Evolutionary conservation across 23 tunicate species (phyloP).

Genomic region (Diplosoma virens): DNA sequence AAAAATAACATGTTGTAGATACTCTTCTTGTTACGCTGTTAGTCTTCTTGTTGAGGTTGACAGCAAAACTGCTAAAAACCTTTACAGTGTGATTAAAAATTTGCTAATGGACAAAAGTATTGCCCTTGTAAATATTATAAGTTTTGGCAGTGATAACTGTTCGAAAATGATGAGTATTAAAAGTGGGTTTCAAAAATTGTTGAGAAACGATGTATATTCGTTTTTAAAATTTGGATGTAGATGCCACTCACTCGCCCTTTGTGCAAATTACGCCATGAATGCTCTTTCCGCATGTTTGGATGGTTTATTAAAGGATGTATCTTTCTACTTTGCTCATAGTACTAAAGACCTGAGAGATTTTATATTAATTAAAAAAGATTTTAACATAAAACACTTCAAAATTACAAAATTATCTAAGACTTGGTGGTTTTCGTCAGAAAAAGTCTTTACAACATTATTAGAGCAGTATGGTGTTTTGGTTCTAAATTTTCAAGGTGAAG

Average conservation of each 20-base stretch:
- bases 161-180: slow-evolving; percentile 6
- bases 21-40: slow-evolving; percentile 7
- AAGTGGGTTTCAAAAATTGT: neutral
- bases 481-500: too few species aligned
- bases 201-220: neutral
- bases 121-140: slow-evolving; percentile 15
- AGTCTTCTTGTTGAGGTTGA: slow-evolving; percentile 20
- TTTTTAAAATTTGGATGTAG: slow-evolving; percentile 1
- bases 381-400: too few species aligned
- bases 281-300: too few species aligned
- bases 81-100: neutral
- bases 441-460: too few species aligned
- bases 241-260: slow-evolving; percentile 19
- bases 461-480: too few species aligned
- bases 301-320: too few species aligned
- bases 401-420: too few species aligned
- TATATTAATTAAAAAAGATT: too few species aligned
- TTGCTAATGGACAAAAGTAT: slow-evolving; percentile 5
- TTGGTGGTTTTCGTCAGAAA: too few species aligned
- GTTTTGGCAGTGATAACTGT: too few species aligned
- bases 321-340: too few species aligned
- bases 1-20: neutral
- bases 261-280: slow-evolving; percentile 24
- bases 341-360: too few species aligned
- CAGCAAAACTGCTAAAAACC: neutral